Evolutionary conservation across 2,888 invertebrate genomes (phyloP).

Genomic region (Epirrita christyi): DNA sequence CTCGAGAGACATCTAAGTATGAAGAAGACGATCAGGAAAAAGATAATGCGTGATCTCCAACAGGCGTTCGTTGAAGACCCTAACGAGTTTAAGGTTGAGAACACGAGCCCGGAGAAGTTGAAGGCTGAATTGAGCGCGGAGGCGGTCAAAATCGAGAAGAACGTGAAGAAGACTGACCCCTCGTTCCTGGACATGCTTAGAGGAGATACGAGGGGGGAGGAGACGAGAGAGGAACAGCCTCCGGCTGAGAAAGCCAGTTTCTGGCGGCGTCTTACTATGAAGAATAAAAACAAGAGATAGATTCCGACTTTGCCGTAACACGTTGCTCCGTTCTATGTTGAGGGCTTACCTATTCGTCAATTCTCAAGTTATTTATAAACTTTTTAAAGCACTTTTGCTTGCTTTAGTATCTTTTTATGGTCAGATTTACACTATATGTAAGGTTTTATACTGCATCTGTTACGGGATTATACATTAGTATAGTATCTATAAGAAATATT

Average conservation of each 20-base stretch:
- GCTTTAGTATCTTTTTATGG: constrained; percentile 25
- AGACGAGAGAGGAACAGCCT: constrained; percentile 74
- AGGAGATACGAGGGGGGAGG: constrained; percentile 82
- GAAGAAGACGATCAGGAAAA: constrained; percentile 94
- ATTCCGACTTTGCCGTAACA: constrained; percentile 41
- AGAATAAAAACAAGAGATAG: constrained; percentile 88
- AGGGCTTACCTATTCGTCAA: constrained; percentile 19
- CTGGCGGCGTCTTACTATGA: constrained; percentile 89
- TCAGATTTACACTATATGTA: constrained; percentile 22
- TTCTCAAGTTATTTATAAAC: constrained; percentile 22
- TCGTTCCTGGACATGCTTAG: constrained; percentile 88
- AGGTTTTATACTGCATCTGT: constrained; percentile 1
- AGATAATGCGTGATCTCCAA: constrained; percentile 93
- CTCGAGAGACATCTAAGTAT: constrained; percentile 92
- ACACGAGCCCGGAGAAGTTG: constrained; percentile 87
- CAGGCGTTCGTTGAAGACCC: constrained; percentile 90
- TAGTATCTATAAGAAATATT: background rate
- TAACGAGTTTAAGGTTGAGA: constrained; percentile 89
- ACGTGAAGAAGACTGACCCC: constrained; percentile 82
- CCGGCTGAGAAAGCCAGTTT: constrained; percentile 86
- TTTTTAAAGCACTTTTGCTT: constrained; percentile 26
- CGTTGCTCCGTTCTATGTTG: constrained; percentile 51
- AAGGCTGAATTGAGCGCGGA: constrained; percentile 88
- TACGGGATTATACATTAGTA: background rate
- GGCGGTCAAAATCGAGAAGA: constrained; percentile 86